phyloP scores from a whole-genome alignment of 2,113 vertebrate genomes.

The Bos javanicus region DNA sequence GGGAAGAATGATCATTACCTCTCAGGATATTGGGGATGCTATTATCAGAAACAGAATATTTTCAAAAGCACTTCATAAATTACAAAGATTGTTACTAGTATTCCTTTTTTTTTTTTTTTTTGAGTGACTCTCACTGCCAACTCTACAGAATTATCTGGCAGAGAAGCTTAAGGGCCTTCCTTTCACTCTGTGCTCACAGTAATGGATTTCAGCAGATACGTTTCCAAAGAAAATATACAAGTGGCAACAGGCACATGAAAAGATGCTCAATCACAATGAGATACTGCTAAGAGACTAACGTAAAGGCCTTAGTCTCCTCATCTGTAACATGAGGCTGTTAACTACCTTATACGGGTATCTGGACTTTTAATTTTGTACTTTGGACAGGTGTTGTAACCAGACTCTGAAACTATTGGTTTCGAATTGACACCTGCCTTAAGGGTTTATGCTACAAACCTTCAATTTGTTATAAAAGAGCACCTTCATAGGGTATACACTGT shows the following conservation, averaged over 20 bases:
- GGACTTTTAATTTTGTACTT: background rate
- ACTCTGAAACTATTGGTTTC: background rate
- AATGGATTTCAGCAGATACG: background rate
- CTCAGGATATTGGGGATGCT: background rate
- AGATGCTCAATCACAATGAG: background rate
- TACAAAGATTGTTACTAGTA: background rate
- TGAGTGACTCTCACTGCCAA: background rate
- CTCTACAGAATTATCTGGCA: background rate
- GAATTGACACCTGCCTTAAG: background rate
- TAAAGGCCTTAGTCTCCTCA: background rate
- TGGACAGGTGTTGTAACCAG: background rate
- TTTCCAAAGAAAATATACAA: background rate
- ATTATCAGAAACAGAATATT: conserved; percentile 1
- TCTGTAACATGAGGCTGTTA: background rate
- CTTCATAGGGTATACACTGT: background rate
- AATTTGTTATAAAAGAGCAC: background rate
- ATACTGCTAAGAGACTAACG: background rate
- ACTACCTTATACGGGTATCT: background rate
- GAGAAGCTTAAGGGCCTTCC: background rate
- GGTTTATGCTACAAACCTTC: background rate
- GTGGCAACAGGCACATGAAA: background rate
- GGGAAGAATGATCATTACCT: background rate
- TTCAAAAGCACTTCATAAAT: background rate
- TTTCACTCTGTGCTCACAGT: background rate
- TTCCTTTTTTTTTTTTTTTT: background rate